Conservation (phyloP, 2,888 invertebrate genomes). For the Brenthis daphne region DNA sequence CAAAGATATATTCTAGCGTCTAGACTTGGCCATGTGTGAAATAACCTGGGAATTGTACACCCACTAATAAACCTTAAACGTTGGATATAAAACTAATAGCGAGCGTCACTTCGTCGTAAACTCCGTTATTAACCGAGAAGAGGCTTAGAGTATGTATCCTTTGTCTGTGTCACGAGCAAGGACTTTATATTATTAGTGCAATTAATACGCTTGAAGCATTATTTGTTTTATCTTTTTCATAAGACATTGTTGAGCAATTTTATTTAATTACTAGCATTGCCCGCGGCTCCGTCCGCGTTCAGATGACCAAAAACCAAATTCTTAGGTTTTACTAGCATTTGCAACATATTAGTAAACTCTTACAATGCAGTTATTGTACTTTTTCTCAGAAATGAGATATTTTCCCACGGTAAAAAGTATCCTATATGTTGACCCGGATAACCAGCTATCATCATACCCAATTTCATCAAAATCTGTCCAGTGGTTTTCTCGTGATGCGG, state of each 20-base stretch:
- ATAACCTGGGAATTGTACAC: conserved; percentile 73
- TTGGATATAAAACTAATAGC: conserved; percentile 75
- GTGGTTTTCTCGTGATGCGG: too few relatives aligned
- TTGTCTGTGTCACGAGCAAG: conserved; percentile 16
- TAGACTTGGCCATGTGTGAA: conserved; percentile 76
- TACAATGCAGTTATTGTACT: too few relatives aligned
- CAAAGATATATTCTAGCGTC: conserved; percentile 66
- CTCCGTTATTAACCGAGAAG: conserved; percentile 65
- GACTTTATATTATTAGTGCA: neutral
- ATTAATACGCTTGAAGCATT: conserved; percentile 1
- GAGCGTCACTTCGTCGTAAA: conserved; percentile 73
- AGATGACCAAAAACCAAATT: too few relatives aligned
- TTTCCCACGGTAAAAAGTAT: too few relatives aligned
- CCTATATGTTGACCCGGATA: too few relatives aligned
- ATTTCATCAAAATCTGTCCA: too few relatives aligned
- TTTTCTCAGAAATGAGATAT: too few relatives aligned
- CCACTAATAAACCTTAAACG: conserved; percentile 78
- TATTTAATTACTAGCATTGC: too few relatives aligned
- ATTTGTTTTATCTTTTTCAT: neutral
- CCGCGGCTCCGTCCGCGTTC: too few relatives aligned
- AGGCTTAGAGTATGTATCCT: conserved; percentile 43
- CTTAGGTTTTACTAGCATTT: too few relatives aligned
- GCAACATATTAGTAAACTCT: too few relatives aligned
- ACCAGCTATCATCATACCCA: too few relatives aligned
- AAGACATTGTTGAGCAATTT: neutral